phyloP scores from a whole-genome alignment of 1,140 invertebrate genomes.

The Drosophila parvula region DNA sequence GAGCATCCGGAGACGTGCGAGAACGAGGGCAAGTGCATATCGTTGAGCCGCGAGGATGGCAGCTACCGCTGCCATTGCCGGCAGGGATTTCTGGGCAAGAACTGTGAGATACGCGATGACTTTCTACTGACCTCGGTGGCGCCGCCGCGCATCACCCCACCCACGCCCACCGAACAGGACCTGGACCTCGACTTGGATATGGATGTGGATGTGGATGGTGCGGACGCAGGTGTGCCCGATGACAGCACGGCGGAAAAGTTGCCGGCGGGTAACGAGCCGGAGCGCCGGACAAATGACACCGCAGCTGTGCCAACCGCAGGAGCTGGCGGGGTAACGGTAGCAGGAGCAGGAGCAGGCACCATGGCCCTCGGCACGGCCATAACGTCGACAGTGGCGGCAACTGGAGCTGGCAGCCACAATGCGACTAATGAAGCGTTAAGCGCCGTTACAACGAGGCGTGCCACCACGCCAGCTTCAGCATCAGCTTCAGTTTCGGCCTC shows the following conservation, averaged over 20 bases:
- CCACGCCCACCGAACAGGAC: slow-evolving; percentile 30
- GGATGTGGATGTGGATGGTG: neutral
- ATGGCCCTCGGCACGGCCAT: slow-evolving; percentile 8
- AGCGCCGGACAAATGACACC: slow-evolving; percentile 54
- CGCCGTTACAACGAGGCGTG: slow-evolving; percentile 56
- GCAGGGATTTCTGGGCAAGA: slow-evolving; percentile 86
- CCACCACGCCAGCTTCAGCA: slow-evolving; percentile 27
- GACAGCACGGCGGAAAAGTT: slow-evolving; percentile 43
- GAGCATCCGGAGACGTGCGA: slow-evolving; percentile 88
- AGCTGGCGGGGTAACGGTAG: slow-evolving; percentile 1
- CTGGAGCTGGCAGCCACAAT: slow-evolving; percentile 60
- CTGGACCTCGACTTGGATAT: slow-evolving; percentile 15
- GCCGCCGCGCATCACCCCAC: slow-evolving; percentile 84
- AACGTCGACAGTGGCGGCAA: slow-evolving; percentile 24
- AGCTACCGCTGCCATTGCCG: slow-evolving; percentile 89
- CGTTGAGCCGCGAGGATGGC: slow-evolving; percentile 90
- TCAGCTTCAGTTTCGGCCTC: neutral
- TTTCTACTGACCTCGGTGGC: slow-evolving; percentile 80
- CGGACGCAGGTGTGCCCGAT: slow-evolving; percentile 48
- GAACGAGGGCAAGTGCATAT: slow-evolving; percentile 92
- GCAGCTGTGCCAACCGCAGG: slow-evolving; percentile 23
- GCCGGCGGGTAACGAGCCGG: slow-evolving; percentile 41
- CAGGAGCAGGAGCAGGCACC: slow-evolving; percentile 8
- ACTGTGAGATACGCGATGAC: slow-evolving; percentile 85
- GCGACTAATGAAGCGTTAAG: slow-evolving; percentile 80